Percentiles rank a stretch among this genome's conserved stretches.
Evolutionary conservation across 37 sponge, comb jelly and placozoan species (phyloP).

Genomic region (Chondrosia reniformis): DNA sequence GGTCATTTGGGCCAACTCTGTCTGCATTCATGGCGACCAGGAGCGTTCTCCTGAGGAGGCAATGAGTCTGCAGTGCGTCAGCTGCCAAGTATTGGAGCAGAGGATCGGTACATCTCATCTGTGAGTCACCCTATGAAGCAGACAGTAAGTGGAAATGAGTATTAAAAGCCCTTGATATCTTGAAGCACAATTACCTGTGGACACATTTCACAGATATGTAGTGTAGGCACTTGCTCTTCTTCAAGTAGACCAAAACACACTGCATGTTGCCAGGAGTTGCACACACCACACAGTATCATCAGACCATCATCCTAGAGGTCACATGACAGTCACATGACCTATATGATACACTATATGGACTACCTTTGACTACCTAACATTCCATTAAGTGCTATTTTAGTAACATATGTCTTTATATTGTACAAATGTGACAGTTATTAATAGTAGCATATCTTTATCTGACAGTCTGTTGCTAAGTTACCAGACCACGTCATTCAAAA

Average conservation of each 20-base stretch:
- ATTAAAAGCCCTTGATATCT: neutral
- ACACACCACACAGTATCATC: slow-evolving; percentile 76
- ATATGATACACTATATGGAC: too few species aligned
- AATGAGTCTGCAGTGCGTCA: slow-evolving; percentile 46
- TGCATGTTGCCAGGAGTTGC: slow-evolving; percentile 76
- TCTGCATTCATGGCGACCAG: slow-evolving; percentile 48
- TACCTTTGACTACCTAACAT: too few species aligned
- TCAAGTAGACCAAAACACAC: slow-evolving; percentile 64
- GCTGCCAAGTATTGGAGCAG: slow-evolving; percentile 47
- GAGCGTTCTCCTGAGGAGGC: slow-evolving; percentile 80
- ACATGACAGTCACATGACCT: too few species aligned
- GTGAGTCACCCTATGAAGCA: neutral
- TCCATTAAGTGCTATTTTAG: too few species aligned
- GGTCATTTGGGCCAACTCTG: slow-evolving; percentile 21
- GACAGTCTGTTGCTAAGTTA: too few species aligned
- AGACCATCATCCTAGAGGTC: slow-evolving; percentile 69
- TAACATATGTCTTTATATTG: too few species aligned
- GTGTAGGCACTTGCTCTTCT: slow-evolving; percentile 49
- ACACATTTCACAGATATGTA: slow-evolving; percentile 77
- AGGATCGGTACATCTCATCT: slow-evolving; percentile 45
- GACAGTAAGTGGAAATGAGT: neutral
- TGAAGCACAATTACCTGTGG: neutral
- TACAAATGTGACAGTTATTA: too few species aligned
- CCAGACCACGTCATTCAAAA: too few species aligned
- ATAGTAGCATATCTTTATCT: too few species aligned